Evolutionary conservation across 2,797 vertebrate species (phyloP), one percentile per base, ranked within the genome.

Genomic region (Xerus rutilus): DNA sequence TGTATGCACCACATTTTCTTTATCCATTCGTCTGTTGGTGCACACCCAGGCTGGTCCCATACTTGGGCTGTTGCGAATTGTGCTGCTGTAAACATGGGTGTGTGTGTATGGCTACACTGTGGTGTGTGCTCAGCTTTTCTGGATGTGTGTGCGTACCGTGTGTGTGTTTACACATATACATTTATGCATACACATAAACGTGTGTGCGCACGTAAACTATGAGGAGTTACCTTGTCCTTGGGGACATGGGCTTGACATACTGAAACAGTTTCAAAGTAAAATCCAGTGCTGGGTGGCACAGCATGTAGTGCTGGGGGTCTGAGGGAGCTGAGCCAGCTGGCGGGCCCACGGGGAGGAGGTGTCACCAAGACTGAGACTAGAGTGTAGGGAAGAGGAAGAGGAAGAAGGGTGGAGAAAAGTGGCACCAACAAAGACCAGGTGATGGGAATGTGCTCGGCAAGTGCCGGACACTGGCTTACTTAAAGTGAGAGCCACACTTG

Each of bases 141-240:
- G 84, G 20, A 1, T 62, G 2, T 45, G 0, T 32, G 0, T 67
- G 23, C 35, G 0, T 2, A 0, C 17, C 18, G 0, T 20, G 2
- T 59, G 15, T 30, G 1, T 74, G 7, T 12, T 28, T 28, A 35
- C 23, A 13, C 4, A 17, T 15, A 28, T 14, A 20, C 59, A 47
- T 2, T 8, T 14, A 30, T 4, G 28, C 3, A n/a, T 13, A 0
- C 30, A 54, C 12, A 32, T 30, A 6, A 3, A 45, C 10, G 3
- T 12, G 18, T 23, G 6, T 8, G 30, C 6, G 1, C 32, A 18
- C 67, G 59, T 21, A 0, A 3, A 35, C 59, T 62, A 0, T 35
- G 21, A 49, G 52, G 10, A 9, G 21, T 47, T 47, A 45, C 25
- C 73, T 45, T 43, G 28, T 81, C 1, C 86, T 59, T 54, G 65